Evolutionary conservation across 2,888 invertebrate genomes (phyloP).

Genomic region (Ophraella communa): DNA sequence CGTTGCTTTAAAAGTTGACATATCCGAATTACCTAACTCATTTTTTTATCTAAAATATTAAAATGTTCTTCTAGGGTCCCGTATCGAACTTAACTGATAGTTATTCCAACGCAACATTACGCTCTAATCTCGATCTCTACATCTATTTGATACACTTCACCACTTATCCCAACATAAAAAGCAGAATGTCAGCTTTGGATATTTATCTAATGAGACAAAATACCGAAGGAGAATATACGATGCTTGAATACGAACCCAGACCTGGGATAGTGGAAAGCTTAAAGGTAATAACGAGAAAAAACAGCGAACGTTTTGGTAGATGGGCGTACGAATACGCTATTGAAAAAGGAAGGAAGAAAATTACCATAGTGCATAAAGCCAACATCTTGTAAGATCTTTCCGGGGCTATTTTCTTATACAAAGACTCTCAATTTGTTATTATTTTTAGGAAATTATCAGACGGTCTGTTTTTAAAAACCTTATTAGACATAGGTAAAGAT

Average conservation of each 20-base stretch:
- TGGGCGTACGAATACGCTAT: constrained; percentile 69
- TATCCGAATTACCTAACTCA: neutral
- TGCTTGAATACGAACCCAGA: constrained; percentile 68
- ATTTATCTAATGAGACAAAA: constrained; percentile 69
- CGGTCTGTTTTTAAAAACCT: constrained; percentile 52
- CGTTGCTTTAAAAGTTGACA: constrained; percentile 55
- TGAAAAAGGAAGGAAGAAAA: constrained; percentile 64
- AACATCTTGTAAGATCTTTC: constrained; percentile 57
- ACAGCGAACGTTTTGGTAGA: constrained; percentile 64
- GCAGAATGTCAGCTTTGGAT: constrained; percentile 60
- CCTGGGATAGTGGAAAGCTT: constrained; percentile 68
- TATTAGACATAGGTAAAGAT: constrained; percentile 44
- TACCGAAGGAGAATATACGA: constrained; percentile 70
- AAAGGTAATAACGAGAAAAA: constrained; percentile 63
- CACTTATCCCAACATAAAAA: constrained; percentile 62
- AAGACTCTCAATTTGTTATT: neutral
- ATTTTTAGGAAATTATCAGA: constrained; percentile 49
- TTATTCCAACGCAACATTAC: constrained; percentile 63
- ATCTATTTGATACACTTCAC: constrained; percentile 65
- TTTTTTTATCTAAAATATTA: constrained; percentile 35
- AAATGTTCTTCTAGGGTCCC: constrained; percentile 33
- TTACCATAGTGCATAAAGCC: constrained; percentile 72
- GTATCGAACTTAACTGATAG: constrained; percentile 25
- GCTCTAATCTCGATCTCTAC: constrained; percentile 64
- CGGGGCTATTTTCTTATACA: too few species aligned